Base-by-base conservation (phyloP, 2,797 vertebrate genomes). In the Jordanella pulchra region DNA sequence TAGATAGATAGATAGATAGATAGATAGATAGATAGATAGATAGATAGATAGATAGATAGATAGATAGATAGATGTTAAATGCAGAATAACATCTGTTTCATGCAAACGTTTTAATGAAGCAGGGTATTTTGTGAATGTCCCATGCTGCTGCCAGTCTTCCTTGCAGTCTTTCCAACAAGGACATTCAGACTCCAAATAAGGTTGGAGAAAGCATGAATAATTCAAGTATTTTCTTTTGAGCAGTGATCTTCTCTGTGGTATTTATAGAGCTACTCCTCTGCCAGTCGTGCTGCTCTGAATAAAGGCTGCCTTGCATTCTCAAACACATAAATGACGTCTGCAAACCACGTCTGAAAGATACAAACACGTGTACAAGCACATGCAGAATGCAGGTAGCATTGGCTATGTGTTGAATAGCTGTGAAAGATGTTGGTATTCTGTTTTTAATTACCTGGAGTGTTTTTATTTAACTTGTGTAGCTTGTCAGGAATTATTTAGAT, bases 121-220 rank as follows among this genome's bases (percentile, higher is more conserved):
- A 27, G 42, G 53, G 2, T 7, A 71, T 65, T 71, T 72, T 66
- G 66, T 80, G 64, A 32, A 45, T 30, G 63, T 80, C 71, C 71
- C 72, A 47, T 70, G 78, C 53, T 82, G 84, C 83, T 73, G 80
- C 81, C 84, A 83, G 78, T 87, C 83, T 81, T 76, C 64, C 58
- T 53, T 77, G 74, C 72, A 71, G 63, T 71, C 68, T 60, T 86
- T 78, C 65, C 84, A 88, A 77, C 79, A 80, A 86, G 75, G 82
- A 87, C 86, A 80, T 79, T 79, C 80, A 83, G 70, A 44, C 76
- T 80, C 87, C 84, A 90, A 86, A 90, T 86, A 86, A 69, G 79
- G 87, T 67, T 65, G 77, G 69, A 76, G 82, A 81, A 87, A 71
- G 81, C 83, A 88, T 93, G 83, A 94, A 94, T 94, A 90, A 93